Evolutionary conservation across 64 coral and sea anemone genomes (phyloP).

Genomic region (Dendronephthya gigantea): DNA sequence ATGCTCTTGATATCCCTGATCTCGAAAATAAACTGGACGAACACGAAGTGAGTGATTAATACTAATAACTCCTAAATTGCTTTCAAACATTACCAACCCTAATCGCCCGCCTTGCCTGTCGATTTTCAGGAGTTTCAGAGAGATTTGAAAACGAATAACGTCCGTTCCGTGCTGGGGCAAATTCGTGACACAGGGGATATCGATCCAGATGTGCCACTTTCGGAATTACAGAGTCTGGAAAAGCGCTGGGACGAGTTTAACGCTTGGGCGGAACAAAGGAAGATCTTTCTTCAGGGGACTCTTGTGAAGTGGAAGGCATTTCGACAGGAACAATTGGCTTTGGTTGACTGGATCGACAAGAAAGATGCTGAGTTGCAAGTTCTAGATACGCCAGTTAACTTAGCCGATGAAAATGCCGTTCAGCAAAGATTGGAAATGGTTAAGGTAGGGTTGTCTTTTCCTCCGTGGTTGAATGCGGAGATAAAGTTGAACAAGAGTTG

Average conservation of each 20-base stretch:
- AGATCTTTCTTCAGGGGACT: not conserved
- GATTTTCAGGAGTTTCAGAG: not conserved
- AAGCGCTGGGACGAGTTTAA: not conserved
- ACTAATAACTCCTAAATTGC: no score
- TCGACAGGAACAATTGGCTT: not conserved
- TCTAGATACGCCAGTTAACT: not conserved
- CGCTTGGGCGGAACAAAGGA: not conserved
- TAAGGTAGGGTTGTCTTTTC: not conserved
- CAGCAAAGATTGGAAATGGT: not conserved
- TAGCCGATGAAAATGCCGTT: not conserved
- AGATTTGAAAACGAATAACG: not conserved
- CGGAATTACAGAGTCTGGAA: not conserved
- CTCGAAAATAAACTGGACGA: not conserved
- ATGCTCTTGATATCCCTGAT: not conserved
- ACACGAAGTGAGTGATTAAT: not conserved
- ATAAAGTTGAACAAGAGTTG: no score
- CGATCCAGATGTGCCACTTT: not conserved
- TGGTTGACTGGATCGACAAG: not conserved
- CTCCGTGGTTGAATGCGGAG: no score
- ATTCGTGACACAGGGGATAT: not conserved
- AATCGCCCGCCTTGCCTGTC: not conserved
- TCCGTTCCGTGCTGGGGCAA: not conserved
- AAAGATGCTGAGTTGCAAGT: not conserved
- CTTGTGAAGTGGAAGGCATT: not conserved
- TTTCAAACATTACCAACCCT: no score